Conservation (phyloP, 2,113 vertebrate species). For the Himantopus leucocephalus region DNA sequence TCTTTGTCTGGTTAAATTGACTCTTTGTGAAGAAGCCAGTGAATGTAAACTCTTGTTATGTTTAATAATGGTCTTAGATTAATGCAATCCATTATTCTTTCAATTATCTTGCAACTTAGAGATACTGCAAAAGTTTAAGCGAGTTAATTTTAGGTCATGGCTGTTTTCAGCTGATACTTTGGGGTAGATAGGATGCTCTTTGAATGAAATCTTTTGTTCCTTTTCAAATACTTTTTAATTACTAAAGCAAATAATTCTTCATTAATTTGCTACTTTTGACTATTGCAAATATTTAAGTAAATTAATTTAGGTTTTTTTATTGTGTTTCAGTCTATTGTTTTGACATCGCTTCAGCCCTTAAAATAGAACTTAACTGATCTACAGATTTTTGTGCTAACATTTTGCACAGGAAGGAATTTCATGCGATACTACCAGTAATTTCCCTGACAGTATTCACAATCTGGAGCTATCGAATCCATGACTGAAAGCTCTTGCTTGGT, state of each 20-base stretch:
- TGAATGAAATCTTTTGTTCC: not conserved
- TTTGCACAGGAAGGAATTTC: slow-evolving; percentile 11
- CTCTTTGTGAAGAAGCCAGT: not conserved
- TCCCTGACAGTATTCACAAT: not conserved
- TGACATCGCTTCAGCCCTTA: not conserved
- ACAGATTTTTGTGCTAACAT: not conserved
- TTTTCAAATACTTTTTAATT: not conserved
- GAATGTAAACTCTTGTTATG: not conserved
- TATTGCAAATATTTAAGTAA: not conserved
- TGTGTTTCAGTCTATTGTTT: not conserved
- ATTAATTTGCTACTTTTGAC: not conserved
- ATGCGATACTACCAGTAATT: not conserved
- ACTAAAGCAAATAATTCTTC: not conserved
- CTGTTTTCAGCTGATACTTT: not conserved
- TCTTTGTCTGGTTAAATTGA: not conserved
- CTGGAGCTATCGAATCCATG: not conserved
- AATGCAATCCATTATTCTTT: not conserved
- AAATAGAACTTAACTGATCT: not conserved
- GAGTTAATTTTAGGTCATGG: not conserved
- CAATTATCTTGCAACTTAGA: not conserved
- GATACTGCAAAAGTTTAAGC: not conserved
- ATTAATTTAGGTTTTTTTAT: not conserved
- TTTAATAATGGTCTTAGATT: not conserved
- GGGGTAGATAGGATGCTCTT: not conserved
- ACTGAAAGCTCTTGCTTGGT: not conserved